Base-by-base conservation (phyloP, 2,113 vertebrate species). In the Thinocorus orbignyianus region DNA sequence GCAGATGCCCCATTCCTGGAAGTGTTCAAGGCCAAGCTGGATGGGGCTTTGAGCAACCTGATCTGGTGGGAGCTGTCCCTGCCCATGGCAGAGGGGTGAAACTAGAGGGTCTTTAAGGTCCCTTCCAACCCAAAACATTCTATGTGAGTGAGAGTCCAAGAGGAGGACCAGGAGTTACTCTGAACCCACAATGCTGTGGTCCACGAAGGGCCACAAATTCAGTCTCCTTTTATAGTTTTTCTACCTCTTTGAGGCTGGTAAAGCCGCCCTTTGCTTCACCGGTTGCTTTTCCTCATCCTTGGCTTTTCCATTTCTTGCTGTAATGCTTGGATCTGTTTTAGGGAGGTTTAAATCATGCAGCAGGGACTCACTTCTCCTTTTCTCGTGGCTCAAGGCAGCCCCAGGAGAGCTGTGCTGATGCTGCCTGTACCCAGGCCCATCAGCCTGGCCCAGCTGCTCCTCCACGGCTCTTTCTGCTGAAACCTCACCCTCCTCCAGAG, bases 401-500 rank as follows among this genome's bases (percentile, higher is more conserved):
- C 57, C 13, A 11, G 37, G 25, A 1, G 17, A 41, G n/a, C 17
- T 18, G 22, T 1, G 3, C 57, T 19, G 37, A 16, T 17, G 14
- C 24, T n/a, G 86, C 52, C 68, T 1, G 5, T n/a, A 8, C 68
- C 48, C 30, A 7, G 1, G 3, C 7, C 24, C 2, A 19, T 10
- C 14, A 22, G 6, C 2, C 0, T 2, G 35, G 19, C 49, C 52
- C 4, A 2, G 28, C 30, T 1, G 2, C 60, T 30, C 41, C 20
- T 39, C 44, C 54, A 7, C 1, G 2, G 28, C 24, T 24, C 66
- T 58, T 31, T 39, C 37, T 41, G 57, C 73, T 15, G 33, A 25
- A 6, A 10, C 39, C 13, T 28, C 4, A 0, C 30, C 17, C 16
- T 74, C 6, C 58, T 25, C 44, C 44, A 42, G 35, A 65, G 41